Conservation (phyloP, 2,888 invertebrate species). For the Hartigia nigra region DNA sequence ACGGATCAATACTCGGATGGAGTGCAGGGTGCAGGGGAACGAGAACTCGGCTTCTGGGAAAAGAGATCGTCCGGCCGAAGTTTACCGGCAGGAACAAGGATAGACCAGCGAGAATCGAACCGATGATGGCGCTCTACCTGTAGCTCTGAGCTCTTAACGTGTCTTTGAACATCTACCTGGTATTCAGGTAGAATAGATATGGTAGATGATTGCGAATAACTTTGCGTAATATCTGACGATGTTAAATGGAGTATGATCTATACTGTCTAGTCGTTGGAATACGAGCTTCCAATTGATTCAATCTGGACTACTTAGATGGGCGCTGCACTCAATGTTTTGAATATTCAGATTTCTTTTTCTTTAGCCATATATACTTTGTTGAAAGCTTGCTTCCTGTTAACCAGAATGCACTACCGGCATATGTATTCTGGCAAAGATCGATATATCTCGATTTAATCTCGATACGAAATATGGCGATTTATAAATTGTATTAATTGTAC, state of each 20-base stretch:
- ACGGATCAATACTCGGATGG: constrained; percentile 48
- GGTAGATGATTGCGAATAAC: neutral
- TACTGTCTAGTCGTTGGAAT: neutral
- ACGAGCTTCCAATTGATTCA: neutral
- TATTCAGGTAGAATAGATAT: neutral
- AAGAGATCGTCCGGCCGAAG: neutral
- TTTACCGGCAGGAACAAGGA: neutral
- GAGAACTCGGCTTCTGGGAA: neutral
- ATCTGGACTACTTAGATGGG: neutral
- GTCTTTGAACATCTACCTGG: neutral
- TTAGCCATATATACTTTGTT: neutral
- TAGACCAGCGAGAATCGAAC: neutral
- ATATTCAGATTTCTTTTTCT: neutral
- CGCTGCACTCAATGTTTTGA: neutral
- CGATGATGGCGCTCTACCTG: neutral
- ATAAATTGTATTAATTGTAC: neutral
- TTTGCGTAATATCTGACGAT: neutral
- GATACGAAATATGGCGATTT: neutral
- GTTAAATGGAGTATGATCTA: neutral
- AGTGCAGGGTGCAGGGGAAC: constrained; percentile 18
- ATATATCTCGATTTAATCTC: neutral
- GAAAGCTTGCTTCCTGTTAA: neutral
- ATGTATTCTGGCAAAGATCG: neutral
- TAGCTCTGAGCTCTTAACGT: neutral
- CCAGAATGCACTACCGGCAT: neutral